A percentile compares a stretch with the other conserved stretches of the same genome.
Conservation (phyloP, 1,140 invertebrate species). For the Macrotrachela quadricornifera region DNA sequence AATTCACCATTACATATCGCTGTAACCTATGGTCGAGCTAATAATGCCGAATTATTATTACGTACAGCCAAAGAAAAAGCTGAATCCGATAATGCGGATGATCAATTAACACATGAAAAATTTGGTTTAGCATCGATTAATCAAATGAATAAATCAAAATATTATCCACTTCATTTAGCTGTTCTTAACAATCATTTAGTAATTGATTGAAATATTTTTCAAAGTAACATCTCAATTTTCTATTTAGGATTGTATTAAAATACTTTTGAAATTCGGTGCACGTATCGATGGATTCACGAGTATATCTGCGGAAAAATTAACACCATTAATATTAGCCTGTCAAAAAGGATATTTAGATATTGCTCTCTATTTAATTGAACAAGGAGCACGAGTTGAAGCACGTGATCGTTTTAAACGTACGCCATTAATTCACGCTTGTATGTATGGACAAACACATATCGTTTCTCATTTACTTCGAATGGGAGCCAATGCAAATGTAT, state of each 20-base stretch:
- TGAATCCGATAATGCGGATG: too few relatives aligned
- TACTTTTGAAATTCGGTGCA: slow-evolving; percentile 41
- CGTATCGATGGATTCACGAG: slow-evolving; percentile 42
- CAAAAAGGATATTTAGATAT: slow-evolving; percentile 34
- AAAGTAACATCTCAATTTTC: too few relatives aligned
- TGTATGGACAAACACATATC: slow-evolving; percentile 39
- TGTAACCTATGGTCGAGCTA: too few relatives aligned
- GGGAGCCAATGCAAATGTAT: slow-evolving; percentile 41
- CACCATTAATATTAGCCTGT: slow-evolving; percentile 40
- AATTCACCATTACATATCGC: slow-evolving; percentile 32
- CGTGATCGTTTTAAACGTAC: slow-evolving; percentile 24
- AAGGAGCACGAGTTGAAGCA: slow-evolving; percentile 26
- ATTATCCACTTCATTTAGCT: too few relatives aligned
- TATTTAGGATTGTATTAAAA: slow-evolving; percentile 30
- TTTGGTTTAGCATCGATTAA: too few relatives aligned
- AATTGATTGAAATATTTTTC: too few relatives aligned
- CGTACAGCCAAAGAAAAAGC: too few relatives aligned
- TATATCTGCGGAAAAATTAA: slow-evolving; percentile 36
- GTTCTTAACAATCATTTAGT: too few relatives aligned
- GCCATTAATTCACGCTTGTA: slow-evolving; percentile 34
- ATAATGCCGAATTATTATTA: too few relatives aligned
- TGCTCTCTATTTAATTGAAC: slow-evolving; percentile 26
- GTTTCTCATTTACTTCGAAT: slow-evolving; percentile 36
- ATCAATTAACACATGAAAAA: too few relatives aligned
- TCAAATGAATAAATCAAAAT: background rate